phyloP scores from a whole-genome alignment of 30 jellyfish, hydroid and myxozoan species.

The Catostylus mosaicus region DNA sequence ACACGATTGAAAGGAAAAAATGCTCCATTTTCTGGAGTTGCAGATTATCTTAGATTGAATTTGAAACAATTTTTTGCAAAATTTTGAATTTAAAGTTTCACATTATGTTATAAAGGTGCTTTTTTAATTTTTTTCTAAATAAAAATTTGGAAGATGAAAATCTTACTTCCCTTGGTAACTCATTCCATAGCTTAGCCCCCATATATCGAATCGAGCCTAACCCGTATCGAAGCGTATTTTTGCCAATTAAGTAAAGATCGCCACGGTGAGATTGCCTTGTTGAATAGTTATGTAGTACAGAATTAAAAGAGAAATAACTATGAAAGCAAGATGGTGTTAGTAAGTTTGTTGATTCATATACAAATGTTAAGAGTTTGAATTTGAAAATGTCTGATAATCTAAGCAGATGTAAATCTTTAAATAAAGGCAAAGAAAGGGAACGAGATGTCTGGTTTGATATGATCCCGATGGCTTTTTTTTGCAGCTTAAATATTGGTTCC shows the following conservation, averaged over 20 bases:
- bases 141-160: background rate
- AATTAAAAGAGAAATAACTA: no score
- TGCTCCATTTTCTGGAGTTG: background rate
- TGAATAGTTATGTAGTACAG: conserved; percentile 18
- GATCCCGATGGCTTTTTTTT: no score
- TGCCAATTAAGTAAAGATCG: conserved; percentile 14
- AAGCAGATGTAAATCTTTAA: no score
- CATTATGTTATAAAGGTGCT: background rate
- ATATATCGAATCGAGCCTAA: conserved; percentile 26
- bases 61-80: background rate
- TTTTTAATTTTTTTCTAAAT: background rate
- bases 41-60: background rate
- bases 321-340: no score
- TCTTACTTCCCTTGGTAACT: conserved; percentile 3
- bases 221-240: conserved; percentile 36
- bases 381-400: no score
- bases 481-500: no score
- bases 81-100: background rate
- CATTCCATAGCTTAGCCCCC: conserved; percentile 45
- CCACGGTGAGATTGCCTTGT: conserved; percentile 37
- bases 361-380: no score
- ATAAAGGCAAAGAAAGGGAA: no score
- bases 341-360: no score
- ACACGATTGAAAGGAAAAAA: background rate
- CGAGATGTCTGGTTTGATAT: no score